phyloP scores from a whole-genome alignment of 2,888 invertebrate genomes.

The Kryphioiulus occultus region DNA sequence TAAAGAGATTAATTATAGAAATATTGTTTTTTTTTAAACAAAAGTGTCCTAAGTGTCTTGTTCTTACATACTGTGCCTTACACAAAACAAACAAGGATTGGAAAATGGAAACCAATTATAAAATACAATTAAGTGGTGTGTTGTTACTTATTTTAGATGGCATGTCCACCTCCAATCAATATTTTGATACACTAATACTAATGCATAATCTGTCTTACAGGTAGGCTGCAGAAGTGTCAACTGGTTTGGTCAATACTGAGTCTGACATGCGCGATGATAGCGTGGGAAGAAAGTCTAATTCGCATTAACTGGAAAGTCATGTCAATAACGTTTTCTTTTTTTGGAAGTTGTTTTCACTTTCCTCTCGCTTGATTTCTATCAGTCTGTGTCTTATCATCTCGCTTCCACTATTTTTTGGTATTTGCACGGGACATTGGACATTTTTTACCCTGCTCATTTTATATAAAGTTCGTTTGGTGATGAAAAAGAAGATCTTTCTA shows the following conservation, averaged over 20 bases:
- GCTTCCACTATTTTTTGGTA: not conserved
- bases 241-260: constrained; percentile 37
- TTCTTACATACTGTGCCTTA: too few species aligned
- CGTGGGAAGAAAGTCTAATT: constrained; percentile 43
- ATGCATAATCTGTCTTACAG: not conserved
- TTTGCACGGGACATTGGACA: constrained; percentile 33
- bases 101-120: too few species aligned
- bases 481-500: not conserved
- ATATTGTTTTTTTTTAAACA: too few species aligned
- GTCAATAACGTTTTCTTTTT: constrained; percentile 6
- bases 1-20: too few species aligned
- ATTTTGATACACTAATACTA: too few species aligned
- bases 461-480: not conserved
- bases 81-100: too few species aligned
- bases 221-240: not conserved
- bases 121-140: too few species aligned
- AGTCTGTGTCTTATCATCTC: not conserved
- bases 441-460: not conserved
- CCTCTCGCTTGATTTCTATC: not conserved
- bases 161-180: too few species aligned
- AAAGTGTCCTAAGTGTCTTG: too few species aligned
- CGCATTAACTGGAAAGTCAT: constrained; percentile 6
- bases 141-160: too few species aligned
- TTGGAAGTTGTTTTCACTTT: not conserved
- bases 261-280: not conserved